Base-by-base conservation (phyloP, 2,888 invertebrate genomes). In the Luperina testacea region DNA sequence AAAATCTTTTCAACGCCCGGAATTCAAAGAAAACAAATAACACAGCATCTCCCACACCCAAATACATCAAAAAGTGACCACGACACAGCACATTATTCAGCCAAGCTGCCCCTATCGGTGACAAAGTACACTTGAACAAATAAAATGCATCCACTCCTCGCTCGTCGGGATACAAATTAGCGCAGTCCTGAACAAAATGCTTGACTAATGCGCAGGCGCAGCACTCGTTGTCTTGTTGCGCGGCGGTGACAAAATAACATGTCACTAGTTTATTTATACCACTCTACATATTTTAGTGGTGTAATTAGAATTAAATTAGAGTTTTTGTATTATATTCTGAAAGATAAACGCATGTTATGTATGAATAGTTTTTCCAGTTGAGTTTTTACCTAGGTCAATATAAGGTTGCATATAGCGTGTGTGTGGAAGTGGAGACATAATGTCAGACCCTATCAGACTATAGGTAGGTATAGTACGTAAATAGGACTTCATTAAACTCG, bases 81-180 rank as follows among this genome's bases (percentile, higher is more conserved):
- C 77, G 70, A 79, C 38, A 38, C 61, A 45, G 24, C 72, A 32
- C 76, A 82, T 86, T 72, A 83, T 42, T 88, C 82, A 87, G 57
- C 17, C 69, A 53, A 72, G 68, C 79, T 72, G 76, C 20, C 53
- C 81, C 72, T 76, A 74, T 78, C 75, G 59, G 84, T 81, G 84
- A 87, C 83, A 87, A 85, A 86, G 86, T 84, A 83, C 82, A 77
- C 72, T 76, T 74, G 59, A 77, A 79, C 81, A 88, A 89, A 86
- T 84, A 81, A 87, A 90, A 53, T 24, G 27, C 74, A 20, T 51
- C 72, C 85, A 87, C 90, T 89, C 90, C 88, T 86, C 83, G 73
- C 84, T 88, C 85, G 88, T 90, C 88, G 78, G 61, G 76, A 61
- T 71, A 88, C 90, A 90, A 90, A 90, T 90, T 90, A 84, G 84